These are phyloP conservation scores for Xenotilapia flavipinnis DNA, from an alignment of 2,113 vertebrate genomes.

Conservation along the genomic window DNA sequence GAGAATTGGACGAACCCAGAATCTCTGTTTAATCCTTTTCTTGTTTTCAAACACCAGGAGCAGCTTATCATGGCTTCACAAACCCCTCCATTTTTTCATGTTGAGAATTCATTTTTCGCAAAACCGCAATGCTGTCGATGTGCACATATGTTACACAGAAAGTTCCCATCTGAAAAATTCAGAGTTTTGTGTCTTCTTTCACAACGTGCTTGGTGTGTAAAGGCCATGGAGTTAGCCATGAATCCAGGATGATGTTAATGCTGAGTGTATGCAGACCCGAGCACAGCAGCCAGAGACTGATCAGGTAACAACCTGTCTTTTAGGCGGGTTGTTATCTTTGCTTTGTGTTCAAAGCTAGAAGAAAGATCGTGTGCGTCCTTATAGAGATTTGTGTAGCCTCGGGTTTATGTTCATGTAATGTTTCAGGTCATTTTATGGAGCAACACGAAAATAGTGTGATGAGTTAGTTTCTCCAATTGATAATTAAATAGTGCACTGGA, in stretches of 20 bases:
- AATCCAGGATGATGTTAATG: neutral
- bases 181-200: neutral
- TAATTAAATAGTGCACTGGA: neutral
- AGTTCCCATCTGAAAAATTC: neutral
- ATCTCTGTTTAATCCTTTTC: neutral
- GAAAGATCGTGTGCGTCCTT: neutral
- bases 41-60: neutral
- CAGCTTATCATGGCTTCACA: neutral
- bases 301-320: neutral
- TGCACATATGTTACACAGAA: neutral
- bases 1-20: neutral
- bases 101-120: neutral
- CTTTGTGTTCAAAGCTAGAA: neutral
- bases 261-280: neutral
- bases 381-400: neutral
- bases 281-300: neutral
- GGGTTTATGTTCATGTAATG: neutral
- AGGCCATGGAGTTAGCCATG: neutral
- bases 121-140: neutral
- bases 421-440: neutral
- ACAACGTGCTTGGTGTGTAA: neutral
- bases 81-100: neutral
- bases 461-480: neutral
- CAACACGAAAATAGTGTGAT: accelerated
- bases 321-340: neutral